Evolutionary conservation across 2,113 vertebrate genomes (phyloP).

Genomic region (Phocoena phocoena): DNA sequence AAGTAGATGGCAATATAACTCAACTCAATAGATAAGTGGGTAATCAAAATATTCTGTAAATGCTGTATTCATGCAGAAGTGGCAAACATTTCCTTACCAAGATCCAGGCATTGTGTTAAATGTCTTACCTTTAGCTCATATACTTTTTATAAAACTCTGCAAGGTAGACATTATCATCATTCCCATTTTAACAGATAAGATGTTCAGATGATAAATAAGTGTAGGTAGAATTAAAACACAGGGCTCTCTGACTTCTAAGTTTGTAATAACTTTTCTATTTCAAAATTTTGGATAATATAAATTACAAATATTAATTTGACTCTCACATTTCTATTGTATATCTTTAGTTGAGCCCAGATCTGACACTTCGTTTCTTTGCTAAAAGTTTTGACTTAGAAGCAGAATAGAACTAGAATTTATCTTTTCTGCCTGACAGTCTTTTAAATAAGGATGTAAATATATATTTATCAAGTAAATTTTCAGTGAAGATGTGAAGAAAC

Average conservation of each 20-base stretch:
- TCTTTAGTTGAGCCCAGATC: not conserved
- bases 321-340: not conserved
- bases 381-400: not conserved
- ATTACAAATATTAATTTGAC: not conserved
- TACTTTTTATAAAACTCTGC: not conserved
- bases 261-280: not conserved
- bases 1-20: not conserved
- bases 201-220: not conserved
- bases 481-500: not conserved
- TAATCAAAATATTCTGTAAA: not conserved
- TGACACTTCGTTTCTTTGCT: not conserved
- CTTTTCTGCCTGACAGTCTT: not conserved
- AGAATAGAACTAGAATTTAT: not conserved
- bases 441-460: not conserved
- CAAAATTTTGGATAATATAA: not conserved
- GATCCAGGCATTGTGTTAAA: not conserved
- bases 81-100: not conserved
- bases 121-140: not conserved
- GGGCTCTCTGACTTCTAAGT: not conserved
- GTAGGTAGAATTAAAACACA: not conserved
- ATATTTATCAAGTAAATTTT: not conserved
- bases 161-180: not conserved
- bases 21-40: not conserved
- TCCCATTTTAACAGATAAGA: not conserved
- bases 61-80: not conserved